Evolutionary conservation across 2,888 invertebrate genomes (phyloP).

Genomic region (Mythimna pallens): DNA sequence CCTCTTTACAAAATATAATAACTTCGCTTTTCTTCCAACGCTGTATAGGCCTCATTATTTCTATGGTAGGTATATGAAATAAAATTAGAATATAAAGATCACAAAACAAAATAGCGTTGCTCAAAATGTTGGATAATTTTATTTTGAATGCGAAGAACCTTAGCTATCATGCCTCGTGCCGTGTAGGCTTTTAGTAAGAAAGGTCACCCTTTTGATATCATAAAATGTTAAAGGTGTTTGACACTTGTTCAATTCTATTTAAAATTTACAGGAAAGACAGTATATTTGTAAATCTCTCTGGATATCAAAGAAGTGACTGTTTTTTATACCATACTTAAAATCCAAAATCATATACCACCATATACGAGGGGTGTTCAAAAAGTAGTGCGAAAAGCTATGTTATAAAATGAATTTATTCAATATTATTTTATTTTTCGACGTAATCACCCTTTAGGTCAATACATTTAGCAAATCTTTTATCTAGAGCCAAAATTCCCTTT

Average conservation of each 20-base stretch:
- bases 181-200: not conserved
- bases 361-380: too few relatives aligned
- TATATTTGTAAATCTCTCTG: too few relatives aligned
- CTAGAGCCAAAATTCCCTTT: too few relatives aligned
- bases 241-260: not conserved
- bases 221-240: not conserved
- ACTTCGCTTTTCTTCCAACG: constrained; percentile 20
- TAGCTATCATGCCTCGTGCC: not conserved
- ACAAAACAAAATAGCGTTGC: constrained; percentile 26
- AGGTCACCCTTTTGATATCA: not conserved
- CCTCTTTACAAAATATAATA: constrained; percentile 18
- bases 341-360: too few relatives aligned
- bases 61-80: constrained; percentile 22
- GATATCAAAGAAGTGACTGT: too few relatives aligned
- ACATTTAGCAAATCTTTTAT: too few relatives aligned
- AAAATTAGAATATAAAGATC: constrained; percentile 43
- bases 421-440: too few relatives aligned
- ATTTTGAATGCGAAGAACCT: not conserved
- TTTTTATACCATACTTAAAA: too few relatives aligned
- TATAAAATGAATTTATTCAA: too few relatives aligned
- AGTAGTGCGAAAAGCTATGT: too few relatives aligned
- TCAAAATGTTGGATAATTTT: constrained; percentile 23
- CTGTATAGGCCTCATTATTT: constrained; percentile 32
- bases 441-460: too few relatives aligned
- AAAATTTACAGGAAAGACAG: too few relatives aligned